Percentiles rank a stretch among this genome's conserved stretches.
These are phyloP conservation scores for Aegotheles bennettii DNA, from an alignment of 2,113 vertebrate genomes.

Conservation along the genomic window DNA sequence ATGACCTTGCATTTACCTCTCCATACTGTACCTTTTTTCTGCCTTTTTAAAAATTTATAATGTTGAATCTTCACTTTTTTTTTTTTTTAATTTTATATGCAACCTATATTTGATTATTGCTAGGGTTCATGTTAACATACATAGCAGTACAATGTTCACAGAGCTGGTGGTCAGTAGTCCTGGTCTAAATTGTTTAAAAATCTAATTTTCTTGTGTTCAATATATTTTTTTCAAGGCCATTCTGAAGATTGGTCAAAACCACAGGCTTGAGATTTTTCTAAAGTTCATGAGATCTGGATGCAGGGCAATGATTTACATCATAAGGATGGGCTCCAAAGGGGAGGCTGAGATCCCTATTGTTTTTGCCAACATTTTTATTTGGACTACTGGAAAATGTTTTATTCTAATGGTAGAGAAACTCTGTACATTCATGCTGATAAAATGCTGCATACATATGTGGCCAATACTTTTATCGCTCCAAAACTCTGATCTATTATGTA, in stretches of 20 bases:
- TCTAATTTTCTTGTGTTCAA: not conserved
- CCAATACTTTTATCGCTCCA: not conserved
- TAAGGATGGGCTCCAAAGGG: not conserved
- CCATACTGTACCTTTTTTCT: not conserved
- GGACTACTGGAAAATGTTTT: not conserved
- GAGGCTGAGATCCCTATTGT: not conserved
- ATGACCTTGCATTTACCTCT: not conserved
- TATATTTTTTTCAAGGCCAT: not conserved
- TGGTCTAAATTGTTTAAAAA: not conserved
- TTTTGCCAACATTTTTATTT: not conserved
- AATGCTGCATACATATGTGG: not conserved
- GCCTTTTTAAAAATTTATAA: not conserved
- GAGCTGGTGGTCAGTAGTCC: not conserved
- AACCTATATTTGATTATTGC: not conserved
- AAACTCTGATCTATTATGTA: not conserved
- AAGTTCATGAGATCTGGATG: not conserved
- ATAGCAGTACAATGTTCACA: not conserved
- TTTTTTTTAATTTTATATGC: not conserved
- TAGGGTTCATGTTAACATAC: not conserved
- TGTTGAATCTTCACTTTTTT: not conserved
- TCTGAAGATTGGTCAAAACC: not conserved
- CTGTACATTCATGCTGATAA: not conserved
- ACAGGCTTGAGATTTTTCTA: not conserved
- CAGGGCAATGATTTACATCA: not conserved
- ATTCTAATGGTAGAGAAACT: not conserved